phyloP scores from a whole-genome alignment of 2,888 invertebrate genomes.

The Mythimna vitellina region DNA sequence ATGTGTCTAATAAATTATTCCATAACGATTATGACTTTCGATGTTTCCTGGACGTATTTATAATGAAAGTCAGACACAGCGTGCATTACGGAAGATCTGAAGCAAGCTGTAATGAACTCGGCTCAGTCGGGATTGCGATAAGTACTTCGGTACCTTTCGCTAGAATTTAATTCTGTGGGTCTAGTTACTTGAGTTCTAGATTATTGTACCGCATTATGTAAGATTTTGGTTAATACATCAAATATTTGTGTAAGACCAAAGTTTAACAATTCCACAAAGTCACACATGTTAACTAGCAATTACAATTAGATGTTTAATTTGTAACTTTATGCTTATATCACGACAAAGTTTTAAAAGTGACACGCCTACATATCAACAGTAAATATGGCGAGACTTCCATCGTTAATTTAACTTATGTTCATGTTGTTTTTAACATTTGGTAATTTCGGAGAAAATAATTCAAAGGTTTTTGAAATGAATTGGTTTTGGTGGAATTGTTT shows the following conservation, averaged over 20 bases:
- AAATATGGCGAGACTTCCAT: slow-evolving; percentile 35
- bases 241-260: slow-evolving; percentile 16
- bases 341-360: slow-evolving; percentile 51
- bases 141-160: slow-evolving; percentile 7
- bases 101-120: slow-evolving; percentile 31
- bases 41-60: slow-evolving; percentile 26
- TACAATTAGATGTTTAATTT: slow-evolving; percentile 60
- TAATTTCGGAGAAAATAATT: slow-evolving; percentile 32
- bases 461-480: slow-evolving; percentile 13
- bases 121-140: slow-evolving; percentile 23
- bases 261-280: slow-evolving; percentile 29
- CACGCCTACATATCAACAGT: slow-evolving; percentile 45
- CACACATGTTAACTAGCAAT: slow-evolving; percentile 47
- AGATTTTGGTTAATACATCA: slow-evolving; percentile 8
- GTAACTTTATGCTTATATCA: slow-evolving; percentile 52
- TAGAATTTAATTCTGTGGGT: slow-evolving; percentile 29
- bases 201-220: not conserved
- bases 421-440: slow-evolving; percentile 45
- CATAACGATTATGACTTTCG: slow-evolving; percentile 27
- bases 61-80: slow-evolving; percentile 17
- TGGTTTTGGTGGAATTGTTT: slow-evolving; percentile 16
- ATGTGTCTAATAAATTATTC: slow-evolving; percentile 47
- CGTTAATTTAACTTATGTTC: slow-evolving; percentile 47
- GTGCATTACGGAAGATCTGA: slow-evolving; percentile 11
- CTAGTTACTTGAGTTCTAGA: slow-evolving; percentile 1